These are phyloP conservation scores for Anoncus sp. DNA, from an alignment of 2,888 invertebrate genomes.

Conservation along the genomic window DNA sequence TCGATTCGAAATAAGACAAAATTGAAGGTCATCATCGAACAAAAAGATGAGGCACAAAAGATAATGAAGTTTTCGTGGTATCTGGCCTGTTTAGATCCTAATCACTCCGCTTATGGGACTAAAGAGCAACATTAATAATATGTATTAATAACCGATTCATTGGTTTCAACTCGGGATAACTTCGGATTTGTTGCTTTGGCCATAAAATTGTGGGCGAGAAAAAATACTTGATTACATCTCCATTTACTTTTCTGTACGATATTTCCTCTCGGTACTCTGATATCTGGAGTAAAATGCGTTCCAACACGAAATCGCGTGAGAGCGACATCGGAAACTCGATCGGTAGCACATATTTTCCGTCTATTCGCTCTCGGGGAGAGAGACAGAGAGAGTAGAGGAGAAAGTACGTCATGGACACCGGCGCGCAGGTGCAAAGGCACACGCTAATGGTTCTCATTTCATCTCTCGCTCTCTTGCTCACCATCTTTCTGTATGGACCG, in stretches of 20 bases:
- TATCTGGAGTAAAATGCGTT: constrained; percentile 13
- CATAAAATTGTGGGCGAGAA: no score
- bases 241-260: constrained; percentile 12
- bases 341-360: constrained; percentile 59
- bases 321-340: constrained; percentile 54
- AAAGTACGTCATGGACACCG: constrained; percentile 62
- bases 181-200: no score
- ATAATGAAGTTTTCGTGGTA: no score
- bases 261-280: constrained; percentile 9
- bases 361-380: constrained; percentile 28
- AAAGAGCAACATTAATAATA: no score
- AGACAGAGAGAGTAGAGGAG: constrained; percentile 40
- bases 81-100: no score
- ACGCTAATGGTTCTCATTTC: constrained; percentile 57
- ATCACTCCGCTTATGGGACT: no score
- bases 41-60: no score
- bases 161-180: no score
- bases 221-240: constrained; percentile 11
- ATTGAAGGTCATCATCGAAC: no score
- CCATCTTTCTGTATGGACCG: constrained; percentile 34
- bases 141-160: no score
- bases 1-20: no score
- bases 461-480: constrained; percentile 6
- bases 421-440: constrained; percentile 62
- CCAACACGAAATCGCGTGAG: constrained; percentile 9